Conservation (phyloP, 2,113 vertebrate genomes). For the Myotis lucifugus region DNA sequence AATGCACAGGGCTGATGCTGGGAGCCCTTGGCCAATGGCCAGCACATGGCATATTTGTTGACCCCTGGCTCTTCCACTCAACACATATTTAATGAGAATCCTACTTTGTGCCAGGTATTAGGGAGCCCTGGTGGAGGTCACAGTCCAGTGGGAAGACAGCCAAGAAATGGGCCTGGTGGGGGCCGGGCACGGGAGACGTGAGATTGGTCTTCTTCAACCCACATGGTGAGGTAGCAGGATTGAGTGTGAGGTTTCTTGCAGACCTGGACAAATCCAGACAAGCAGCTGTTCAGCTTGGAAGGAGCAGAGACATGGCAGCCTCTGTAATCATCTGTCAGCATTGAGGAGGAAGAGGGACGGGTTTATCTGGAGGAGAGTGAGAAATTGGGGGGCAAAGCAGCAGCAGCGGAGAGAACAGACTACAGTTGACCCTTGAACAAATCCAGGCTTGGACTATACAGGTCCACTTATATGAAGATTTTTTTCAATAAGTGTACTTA, state of each 20-base stretch:
- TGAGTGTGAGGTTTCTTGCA: not conserved
- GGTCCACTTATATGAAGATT: no score
- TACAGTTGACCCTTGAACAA: not conserved
- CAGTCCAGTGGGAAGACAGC: not conserved
- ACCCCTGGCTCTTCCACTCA: not conserved
- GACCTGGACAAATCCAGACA: not conserved
- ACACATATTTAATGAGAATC: not conserved
- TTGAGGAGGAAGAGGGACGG: not conserved
- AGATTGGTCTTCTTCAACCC: not conserved
- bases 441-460: not conserved
- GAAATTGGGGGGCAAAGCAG: no score
- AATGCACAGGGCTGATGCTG: not conserved
- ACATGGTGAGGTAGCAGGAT: not conserved
- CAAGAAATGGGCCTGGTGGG: not conserved
- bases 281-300: not conserved
- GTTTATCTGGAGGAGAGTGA: not conserved
- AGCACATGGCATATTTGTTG: not conserved
- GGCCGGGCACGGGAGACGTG: no score
- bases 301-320: not conserved
- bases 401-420: not conserved
- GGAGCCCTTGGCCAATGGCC: not conserved
- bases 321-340: not conserved
- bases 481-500: not conserved
- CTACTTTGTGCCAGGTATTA: not conserved
- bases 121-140: not conserved